Conservation (phyloP, 2,888 invertebrate genomes). For the Autographa gamma region DNA sequence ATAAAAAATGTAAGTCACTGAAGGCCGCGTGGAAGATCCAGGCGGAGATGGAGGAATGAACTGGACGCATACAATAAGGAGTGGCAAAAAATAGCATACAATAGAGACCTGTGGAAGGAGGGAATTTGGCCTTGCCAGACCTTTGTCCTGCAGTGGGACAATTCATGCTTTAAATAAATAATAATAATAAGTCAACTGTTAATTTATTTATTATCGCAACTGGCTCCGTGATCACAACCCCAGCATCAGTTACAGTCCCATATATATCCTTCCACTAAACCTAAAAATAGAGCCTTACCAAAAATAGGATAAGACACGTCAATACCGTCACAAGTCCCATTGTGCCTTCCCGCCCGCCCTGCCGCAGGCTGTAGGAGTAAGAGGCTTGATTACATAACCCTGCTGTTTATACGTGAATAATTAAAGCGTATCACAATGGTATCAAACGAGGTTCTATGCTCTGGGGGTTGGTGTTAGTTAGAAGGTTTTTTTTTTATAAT, state of each 20-base stretch:
- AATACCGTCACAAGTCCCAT: not conserved
- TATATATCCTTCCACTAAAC: not conserved
- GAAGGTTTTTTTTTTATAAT: not conserved
- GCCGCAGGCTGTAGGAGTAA: slow-evolving; percentile 23
- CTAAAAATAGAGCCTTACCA: not conserved
- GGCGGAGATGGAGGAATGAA: too few species aligned
- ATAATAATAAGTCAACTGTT: too few species aligned
- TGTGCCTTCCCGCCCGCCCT: not conserved
- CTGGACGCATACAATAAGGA: too few species aligned
- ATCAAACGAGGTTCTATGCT: slow-evolving; percentile 24
- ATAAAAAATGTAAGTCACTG: too few species aligned
- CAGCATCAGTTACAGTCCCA: not conserved
- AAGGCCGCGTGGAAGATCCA: too few species aligned
- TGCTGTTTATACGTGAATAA: slow-evolving; percentile 68
- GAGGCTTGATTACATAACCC: slow-evolving; percentile 50
- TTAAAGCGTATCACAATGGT: slow-evolving; percentile 60
- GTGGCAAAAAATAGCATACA: too few species aligned
- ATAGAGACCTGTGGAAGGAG: too few species aligned
- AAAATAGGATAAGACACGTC: not conserved
- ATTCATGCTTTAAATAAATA: too few species aligned
- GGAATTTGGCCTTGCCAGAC: too few species aligned
- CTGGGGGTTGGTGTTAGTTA: not conserved
- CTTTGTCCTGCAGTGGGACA: too few species aligned
- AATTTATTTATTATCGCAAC: too few species aligned
- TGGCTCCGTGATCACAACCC: too few species aligned